Evolutionary conservation across 2,113 vertebrate species (phyloP), one percentile per base, ranked within the genome.

Genomic region (Notechis scutatus): DNA sequence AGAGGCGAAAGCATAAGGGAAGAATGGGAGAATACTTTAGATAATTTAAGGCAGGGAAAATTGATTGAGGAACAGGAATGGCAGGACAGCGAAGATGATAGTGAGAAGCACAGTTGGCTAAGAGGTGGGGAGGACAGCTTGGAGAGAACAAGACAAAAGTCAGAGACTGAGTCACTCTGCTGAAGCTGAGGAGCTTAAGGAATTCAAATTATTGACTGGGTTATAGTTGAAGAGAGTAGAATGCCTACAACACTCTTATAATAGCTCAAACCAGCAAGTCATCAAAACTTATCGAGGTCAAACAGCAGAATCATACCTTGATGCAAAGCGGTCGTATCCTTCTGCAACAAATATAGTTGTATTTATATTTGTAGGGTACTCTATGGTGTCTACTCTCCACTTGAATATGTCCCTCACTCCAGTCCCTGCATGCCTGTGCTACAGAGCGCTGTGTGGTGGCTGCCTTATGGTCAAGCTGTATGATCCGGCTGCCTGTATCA

Each of bases 391-490:
- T 85, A 57, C 64, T 61, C 45, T 54, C 23, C 89, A 89, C 34
- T 85, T 89, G 87, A 85, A 89, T n/a, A 4, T 85, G 64, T 29
- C 86, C 89, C 74, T 86, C n/a, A 39, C 55, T 50, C 29, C 61
- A 26, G 6, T 86, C 47, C 81, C n/a, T 64, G 89, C 92, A 93
- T 93, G 92, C 39, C 56, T 93, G n/a, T 61, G 45, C 45, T 64
- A 11, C 69, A 45, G 24, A 39, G 21, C 74, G 8, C 24, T 34
- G 52, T 54, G 3, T 54, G 23, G 5, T 54, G 23, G 74, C 74
- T 93, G 69, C 87, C 55, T 61, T 81, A 29, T 15, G 88, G 52
- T 85, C 92, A 47, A 50, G 61, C 87, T 89, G 1, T 47, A 50
- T 39, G 42, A 52, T 34, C 14, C 8, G 42, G 15, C 81, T 64